Evolutionary conservation across 2,888 invertebrate species (phyloP).

Genomic region (Xylota segnis): DNA sequence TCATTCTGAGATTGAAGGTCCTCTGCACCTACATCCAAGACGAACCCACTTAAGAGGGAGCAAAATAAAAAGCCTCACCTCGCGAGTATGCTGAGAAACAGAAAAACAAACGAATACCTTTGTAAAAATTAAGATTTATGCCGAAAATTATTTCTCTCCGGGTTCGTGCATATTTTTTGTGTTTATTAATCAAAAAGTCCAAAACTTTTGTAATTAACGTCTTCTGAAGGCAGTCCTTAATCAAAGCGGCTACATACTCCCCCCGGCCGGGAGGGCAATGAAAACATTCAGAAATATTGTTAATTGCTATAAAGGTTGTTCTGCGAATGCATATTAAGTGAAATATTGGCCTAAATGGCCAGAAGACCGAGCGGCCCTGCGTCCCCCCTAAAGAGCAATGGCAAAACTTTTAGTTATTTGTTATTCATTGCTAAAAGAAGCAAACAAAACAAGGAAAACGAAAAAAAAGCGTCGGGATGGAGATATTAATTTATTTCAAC

Average conservation of each 20-base stretch:
- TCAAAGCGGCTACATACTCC: background rate
- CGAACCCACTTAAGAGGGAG: no score
- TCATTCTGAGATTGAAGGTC: no score
- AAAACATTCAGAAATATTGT: slow-evolving; percentile 19
- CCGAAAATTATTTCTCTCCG: background rate
- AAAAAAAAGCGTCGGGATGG: no score
- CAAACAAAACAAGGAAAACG: no score
- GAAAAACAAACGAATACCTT: background rate
- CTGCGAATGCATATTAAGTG: slow-evolving; percentile 21
- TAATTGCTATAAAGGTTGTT: slow-evolving; percentile 28
- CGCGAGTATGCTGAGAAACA: background rate
- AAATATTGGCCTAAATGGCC: slow-evolving; percentile 14
- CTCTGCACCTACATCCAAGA: no score
- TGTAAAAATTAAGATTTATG: background rate
- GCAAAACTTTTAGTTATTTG: slow-evolving; percentile 39
- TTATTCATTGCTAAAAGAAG: slow-evolving; percentile 27
- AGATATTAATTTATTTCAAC: slow-evolving; percentile 28
- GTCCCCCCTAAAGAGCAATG: no score
- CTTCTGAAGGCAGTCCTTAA: slow-evolving; percentile 21
- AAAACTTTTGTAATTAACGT: slow-evolving; percentile 39
- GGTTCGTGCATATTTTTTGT: background rate
- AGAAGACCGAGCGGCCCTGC: background rate
- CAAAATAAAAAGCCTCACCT: no score
- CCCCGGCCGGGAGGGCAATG: background rate
- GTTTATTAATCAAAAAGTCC: background rate